Base-by-base conservation (phyloP, 2,888 invertebrate species). In the Pseudanteris insignis region DNA sequence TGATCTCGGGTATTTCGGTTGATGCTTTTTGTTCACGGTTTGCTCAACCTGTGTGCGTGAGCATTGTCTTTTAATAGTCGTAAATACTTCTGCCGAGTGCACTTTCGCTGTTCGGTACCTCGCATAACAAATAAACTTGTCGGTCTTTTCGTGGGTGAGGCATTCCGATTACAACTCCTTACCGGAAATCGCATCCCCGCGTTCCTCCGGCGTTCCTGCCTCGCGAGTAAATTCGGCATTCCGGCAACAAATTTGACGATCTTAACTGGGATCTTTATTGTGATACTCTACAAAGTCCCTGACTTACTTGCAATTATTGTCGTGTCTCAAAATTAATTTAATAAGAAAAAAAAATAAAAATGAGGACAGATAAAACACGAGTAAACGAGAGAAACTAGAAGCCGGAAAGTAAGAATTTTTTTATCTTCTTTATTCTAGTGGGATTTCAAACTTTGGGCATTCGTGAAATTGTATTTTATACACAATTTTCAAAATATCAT, bases 61-160 rank as follows among this genome's bases (percentile, higher is more conserved):
- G 73, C 74, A 74, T 74, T 74, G 74, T 74, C 70, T 72, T 68
- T 59, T 54, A 64, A 62, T 60, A 69, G 70, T 68, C 74, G 70
- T 74, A 74, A 74, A 74, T 74, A 74, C 69, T 71, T 72, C 68
- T 65, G 63, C 62, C 41, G 59, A 50, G 64, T 47, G 58, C 54
- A 63, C 65, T 67, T 69, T 67, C 66, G 66, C 64, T 41, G 50
- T 33, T 55, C 44, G 50, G 34, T 54, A 58, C 38, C 50, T 36
- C 54, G 58, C 58, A 59, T 62, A 64, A 62, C 51, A 54, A 61
- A 62, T 50, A 57, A 57, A 64, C 54, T 54, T 37, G 57, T 40
- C 48, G 43, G 46, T 41, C 14, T 59, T 64, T 54, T 61, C 54
- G 58, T 54, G 32, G 28, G 43, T 38, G 46, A 55, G 46, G 53